Conservation (phyloP, 2,888 invertebrate species). For the Rhodophaea formosa region DNA sequence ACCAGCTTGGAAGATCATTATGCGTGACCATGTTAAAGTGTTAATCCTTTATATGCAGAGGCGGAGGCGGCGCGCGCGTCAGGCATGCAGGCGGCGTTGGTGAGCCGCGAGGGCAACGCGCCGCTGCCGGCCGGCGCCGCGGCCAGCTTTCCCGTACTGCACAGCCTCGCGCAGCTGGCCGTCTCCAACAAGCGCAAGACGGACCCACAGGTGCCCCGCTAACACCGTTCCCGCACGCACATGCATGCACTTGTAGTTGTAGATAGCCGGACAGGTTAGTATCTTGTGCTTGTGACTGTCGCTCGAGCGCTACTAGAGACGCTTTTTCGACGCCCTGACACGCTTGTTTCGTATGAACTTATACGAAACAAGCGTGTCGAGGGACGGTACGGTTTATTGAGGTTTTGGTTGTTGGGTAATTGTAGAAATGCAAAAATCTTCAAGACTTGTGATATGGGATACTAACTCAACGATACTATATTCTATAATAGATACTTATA, state of each 20-base stretch:
- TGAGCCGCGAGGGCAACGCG: constrained; percentile 90
- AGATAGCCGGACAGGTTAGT: constrained; percentile 28
- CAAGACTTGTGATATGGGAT: no score
- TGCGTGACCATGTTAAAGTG: no score
- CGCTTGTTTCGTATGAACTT: no score
- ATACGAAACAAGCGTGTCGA: no score
- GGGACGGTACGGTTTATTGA: no score
- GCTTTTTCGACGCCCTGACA: no score
- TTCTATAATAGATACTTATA: no score
- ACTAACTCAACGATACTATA: no score
- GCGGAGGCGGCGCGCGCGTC: constrained; percentile 90
- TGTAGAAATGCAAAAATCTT: no score
- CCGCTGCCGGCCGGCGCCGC: constrained; percentile 82
- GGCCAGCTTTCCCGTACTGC: constrained; percentile 77
- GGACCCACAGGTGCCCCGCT: constrained; percentile 61
- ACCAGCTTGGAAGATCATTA: no score
- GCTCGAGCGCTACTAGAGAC: no score
- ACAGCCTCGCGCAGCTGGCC: constrained; percentile 82
- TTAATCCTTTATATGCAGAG: constrained; percentile 79
- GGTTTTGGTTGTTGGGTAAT: no score
- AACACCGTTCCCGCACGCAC: constrained; percentile 32
- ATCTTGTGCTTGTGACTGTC: constrained; percentile 21
- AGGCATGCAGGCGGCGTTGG: constrained; percentile 85
- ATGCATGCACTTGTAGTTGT: constrained; percentile 51
- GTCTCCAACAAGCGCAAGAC: constrained; percentile 71